Percentiles rank a stretch among this genome's conserved stretches.
phyloP scores from a whole-genome alignment of 2,797 vertebrate genomes.

The Parauchenoglanis punctatus region DNA sequence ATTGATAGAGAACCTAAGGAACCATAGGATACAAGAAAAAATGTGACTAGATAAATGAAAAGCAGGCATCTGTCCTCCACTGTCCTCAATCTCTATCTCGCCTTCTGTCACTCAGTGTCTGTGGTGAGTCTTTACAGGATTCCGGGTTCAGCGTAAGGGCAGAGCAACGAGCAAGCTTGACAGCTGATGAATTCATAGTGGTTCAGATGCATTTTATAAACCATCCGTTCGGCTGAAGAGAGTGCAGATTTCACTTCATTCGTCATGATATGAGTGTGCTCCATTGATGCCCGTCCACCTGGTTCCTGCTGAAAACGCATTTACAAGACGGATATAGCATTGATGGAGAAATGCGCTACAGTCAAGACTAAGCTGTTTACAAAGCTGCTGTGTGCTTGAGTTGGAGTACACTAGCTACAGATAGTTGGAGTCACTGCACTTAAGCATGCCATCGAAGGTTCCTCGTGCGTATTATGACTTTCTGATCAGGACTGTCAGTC shows the following conservation, averaged over 20 bases:
- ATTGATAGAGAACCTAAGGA: background rate
- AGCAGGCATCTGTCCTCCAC: background rate
- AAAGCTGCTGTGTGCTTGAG: conserved; percentile 15
- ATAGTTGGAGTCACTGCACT: background rate
- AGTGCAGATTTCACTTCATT: conserved; percentile 44
- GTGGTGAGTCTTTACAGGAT: conserved; percentile 30
- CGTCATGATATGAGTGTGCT: conserved; percentile 40
- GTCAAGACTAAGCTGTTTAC: conserved; percentile 46
- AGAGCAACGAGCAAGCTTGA: conserved; percentile 28
- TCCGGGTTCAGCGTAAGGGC: conserved; percentile 49
- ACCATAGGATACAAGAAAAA: background rate
- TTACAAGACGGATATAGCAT: conserved; percentile 49
- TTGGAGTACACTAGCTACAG: conserved; percentile 37
- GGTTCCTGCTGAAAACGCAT: conserved; percentile 31
- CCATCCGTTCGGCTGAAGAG: conserved; percentile 42
- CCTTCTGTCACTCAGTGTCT: conserved; percentile 19
- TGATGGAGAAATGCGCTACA: conserved; percentile 48
- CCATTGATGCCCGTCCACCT: background rate
- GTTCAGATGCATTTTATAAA: conserved; percentile 47
- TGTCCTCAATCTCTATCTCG: conserved; percentile 4
- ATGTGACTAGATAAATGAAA: conserved; percentile 13
- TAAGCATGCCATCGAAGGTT: conserved; percentile 4
- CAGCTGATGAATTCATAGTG: conserved; percentile 50
- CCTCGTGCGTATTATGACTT: background rate
- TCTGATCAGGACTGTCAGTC: background rate